Percentiles rank a stretch among this genome's conserved stretches.
Conservation (phyloP, 2,797 vertebrate genomes). For the Thunnus albacares region DNA sequence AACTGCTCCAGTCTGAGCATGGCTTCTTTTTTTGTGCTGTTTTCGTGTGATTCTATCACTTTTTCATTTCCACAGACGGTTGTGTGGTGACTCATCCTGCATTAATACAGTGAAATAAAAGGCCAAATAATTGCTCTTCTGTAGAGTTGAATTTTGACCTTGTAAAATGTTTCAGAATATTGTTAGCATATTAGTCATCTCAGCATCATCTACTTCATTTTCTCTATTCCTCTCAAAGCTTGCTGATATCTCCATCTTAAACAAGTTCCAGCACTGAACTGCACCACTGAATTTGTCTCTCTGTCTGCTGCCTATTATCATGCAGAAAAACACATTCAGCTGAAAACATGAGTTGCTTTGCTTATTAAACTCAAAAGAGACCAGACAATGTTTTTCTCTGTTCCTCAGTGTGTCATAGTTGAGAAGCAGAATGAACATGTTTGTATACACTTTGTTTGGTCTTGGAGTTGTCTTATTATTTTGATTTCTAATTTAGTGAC, state of each 20-base stretch:
- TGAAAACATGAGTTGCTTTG: constrained; percentile 12
- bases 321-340: background rate
- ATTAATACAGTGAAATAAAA: background rate
- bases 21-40: background rate
- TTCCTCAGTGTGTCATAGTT: constrained; percentile 18
- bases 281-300: constrained; percentile 16
- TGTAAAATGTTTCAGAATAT: background rate
- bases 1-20: background rate
- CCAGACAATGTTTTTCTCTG: background rate
- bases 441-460: background rate
- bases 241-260: constrained; percentile 30
- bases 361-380: constrained; percentile 27
- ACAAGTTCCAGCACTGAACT: constrained; percentile 23
- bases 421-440: constrained; percentile 1
- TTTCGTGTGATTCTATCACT: background rate
- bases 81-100: background rate
- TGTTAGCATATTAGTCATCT: constrained; percentile 13
- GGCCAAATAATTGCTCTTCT: background rate
- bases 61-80: background rate
- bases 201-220: constrained; percentile 26
- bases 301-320: constrained; percentile 24
- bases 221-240: constrained; percentile 1
- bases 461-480: constrained; percentile 19
- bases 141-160: background rate
- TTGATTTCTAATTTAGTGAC: constrained; percentile 2